Conservation (phyloP, 2,888 invertebrate genomes). For the Rhimphoctona megacephalus region DNA sequence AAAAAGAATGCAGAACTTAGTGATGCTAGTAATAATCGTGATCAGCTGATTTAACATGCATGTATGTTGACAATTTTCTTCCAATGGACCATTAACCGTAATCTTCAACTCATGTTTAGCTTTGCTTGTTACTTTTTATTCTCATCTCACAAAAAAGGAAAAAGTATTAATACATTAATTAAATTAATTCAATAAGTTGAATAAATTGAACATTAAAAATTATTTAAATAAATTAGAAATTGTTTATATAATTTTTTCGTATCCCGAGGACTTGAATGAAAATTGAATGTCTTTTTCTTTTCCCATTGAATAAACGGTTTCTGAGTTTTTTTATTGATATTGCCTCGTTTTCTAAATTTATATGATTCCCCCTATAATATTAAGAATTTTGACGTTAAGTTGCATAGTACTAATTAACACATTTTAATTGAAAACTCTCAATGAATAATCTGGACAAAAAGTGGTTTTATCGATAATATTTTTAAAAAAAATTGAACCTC, state of each 20-base stretch:
- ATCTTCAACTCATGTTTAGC: too few relatives aligned
- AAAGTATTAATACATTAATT: background rate
- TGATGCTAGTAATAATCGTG: too few relatives aligned
- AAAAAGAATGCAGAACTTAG: too few relatives aligned
- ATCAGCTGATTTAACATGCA: too few relatives aligned
- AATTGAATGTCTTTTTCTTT: background rate
- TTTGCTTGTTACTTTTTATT: background rate
- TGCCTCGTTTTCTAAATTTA: background rate
- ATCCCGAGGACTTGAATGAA: too few relatives aligned
- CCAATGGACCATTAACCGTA: too few relatives aligned
- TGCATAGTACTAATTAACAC: background rate
- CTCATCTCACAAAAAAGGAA: background rate
- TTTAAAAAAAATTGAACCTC: background rate
- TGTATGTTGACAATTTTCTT: too few relatives aligned
- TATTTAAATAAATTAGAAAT: background rate
- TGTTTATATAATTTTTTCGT: background rate
- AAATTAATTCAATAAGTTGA: background rate
- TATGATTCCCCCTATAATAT: background rate
- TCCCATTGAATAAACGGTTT: background rate
- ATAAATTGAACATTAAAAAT: background rate
- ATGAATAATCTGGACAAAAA: background rate
- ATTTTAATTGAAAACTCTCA: background rate
- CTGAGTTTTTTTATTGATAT: background rate
- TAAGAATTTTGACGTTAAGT: background rate
- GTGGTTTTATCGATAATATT: background rate